Percentiles rank a stretch among this genome's conserved stretches.
Evolutionary conservation across 2,113 vertebrate genomes (phyloP).

Genomic region (Myocastor coypus): DNA sequence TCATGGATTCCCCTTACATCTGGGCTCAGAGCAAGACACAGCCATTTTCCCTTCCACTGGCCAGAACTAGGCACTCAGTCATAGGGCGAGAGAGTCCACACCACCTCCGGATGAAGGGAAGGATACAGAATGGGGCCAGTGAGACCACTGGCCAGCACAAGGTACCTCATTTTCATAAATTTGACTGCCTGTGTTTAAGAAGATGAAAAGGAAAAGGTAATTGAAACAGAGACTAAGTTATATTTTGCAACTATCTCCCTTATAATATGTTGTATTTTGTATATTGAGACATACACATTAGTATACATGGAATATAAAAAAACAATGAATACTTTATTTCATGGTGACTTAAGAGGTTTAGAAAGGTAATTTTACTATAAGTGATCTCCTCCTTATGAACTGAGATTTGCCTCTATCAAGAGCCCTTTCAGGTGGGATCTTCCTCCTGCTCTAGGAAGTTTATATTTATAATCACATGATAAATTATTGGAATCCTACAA

Average conservation of each 20-base stretch:
- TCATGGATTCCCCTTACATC: not conserved
- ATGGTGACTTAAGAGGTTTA: not conserved
- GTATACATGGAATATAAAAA: not conserved
- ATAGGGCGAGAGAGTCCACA: not conserved
- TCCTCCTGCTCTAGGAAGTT: no score
- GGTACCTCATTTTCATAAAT: not conserved
- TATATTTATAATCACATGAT: no score
- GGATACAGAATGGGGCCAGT: not conserved
- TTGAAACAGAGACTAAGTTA: not conserved
- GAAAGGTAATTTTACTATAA: not conserved
- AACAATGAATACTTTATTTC: not conserved
- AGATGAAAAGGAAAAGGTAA: not conserved
- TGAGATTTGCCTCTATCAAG: not conserved
- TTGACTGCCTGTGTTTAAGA: not conserved
- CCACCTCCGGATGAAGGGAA: not conserved
- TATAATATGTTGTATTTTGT: not conserved
- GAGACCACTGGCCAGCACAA: no score
- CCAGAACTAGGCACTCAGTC: not conserved
- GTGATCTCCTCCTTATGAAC: not conserved
- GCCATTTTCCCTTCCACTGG: not conserved
- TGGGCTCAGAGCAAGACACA: not conserved
- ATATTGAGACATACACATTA: not conserved
- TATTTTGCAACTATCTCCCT: not conserved
- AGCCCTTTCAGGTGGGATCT: no score
- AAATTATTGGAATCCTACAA: no score